Percentiles rank a stretch among this genome's conserved stretches.
Evolutionary conservation across 1,140 invertebrate genomes (phyloP).

Genomic region (Archivesica marissinica): DNA sequence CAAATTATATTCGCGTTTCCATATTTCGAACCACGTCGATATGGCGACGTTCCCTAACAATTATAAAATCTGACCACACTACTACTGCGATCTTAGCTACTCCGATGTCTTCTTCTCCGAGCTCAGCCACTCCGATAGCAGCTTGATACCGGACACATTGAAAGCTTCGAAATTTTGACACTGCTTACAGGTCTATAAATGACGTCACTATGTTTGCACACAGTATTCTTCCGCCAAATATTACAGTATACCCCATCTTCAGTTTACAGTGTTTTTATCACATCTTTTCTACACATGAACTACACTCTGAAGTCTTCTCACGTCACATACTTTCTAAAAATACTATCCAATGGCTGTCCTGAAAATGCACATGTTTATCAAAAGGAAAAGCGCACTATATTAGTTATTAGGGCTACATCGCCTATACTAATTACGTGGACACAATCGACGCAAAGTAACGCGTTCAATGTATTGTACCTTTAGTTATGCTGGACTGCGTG

Average conservation of each 20-base stretch:
- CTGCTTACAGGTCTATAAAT: too few species aligned
- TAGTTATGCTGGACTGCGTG: conserved; percentile 23
- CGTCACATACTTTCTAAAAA: background rate
- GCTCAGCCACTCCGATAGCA: background rate
- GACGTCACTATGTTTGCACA: too few species aligned
- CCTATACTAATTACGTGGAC: too few species aligned
- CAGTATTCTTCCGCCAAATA: too few species aligned
- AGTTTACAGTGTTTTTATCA: too few species aligned
- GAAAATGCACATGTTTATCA: too few species aligned
- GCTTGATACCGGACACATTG: background rate
- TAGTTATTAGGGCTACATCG: too few species aligned
- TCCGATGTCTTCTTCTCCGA: background rate
- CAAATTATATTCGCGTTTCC: background rate
- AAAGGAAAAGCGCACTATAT: too few species aligned
- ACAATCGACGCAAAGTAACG: too few species aligned
- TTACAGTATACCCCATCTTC: too few species aligned
- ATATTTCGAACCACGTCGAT: background rate
- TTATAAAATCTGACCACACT: background rate
- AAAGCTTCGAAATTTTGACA: too few species aligned
- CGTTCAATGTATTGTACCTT: background rate
- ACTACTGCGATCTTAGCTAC: background rate
- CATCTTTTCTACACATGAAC: too few species aligned
- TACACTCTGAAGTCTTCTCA: background rate
- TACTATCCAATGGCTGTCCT: background rate
- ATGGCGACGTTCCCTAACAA: background rate